phyloP scores from a whole-genome alignment of 1,140 invertebrate genomes.

The Pissodes strobi region DNA sequence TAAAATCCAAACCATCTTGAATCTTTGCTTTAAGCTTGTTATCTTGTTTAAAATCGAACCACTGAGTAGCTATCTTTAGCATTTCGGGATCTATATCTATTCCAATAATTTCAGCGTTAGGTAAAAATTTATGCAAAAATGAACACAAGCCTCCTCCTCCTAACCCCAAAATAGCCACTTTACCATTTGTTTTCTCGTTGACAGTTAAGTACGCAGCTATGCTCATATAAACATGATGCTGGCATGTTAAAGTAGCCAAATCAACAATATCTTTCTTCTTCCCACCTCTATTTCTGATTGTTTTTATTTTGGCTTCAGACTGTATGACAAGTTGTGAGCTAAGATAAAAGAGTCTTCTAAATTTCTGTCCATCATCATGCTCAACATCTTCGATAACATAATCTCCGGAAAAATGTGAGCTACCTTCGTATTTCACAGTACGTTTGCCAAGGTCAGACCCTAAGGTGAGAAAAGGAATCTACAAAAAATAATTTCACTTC shows the following conservation, averaged over 20 bases:
- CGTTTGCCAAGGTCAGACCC: conserved; percentile 80
- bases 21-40: conserved; percentile 76
- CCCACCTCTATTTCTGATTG: conserved; percentile 39
- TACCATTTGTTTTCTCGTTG: conserved; percentile 51
- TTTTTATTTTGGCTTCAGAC: conserved; percentile 82
- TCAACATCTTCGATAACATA: conserved; percentile 90
- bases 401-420: conserved; percentile 78
- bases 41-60: conserved; percentile 78
- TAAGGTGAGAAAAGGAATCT: conserved; percentile 86
- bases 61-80: conserved; percentile 77
- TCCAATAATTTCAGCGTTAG: conserved; percentile 64
- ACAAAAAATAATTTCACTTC: too few relatives aligned
- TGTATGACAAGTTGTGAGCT: conserved; percentile 85
- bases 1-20: conserved; percentile 80
- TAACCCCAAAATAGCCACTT: conserved; percentile 77
- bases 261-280: conserved; percentile 65
- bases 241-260: conserved; percentile 73
- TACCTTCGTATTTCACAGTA: conserved; percentile 69
- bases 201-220: conserved; percentile 64
- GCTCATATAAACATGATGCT: conserved; percentile 82
- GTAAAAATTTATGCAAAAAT: conserved; percentile 77
- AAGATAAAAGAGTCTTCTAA: conserved; percentile 82
- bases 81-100: conserved; percentile 89
- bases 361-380: conserved; percentile 63
- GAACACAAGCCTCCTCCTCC: conserved; percentile 85